Percentiles rank a stretch among this genome's conserved stretches.
These are phyloP conservation scores for Apis laboriosa DNA, from an alignment of 1,140 invertebrate species.

Conservation along the genomic window DNA sequence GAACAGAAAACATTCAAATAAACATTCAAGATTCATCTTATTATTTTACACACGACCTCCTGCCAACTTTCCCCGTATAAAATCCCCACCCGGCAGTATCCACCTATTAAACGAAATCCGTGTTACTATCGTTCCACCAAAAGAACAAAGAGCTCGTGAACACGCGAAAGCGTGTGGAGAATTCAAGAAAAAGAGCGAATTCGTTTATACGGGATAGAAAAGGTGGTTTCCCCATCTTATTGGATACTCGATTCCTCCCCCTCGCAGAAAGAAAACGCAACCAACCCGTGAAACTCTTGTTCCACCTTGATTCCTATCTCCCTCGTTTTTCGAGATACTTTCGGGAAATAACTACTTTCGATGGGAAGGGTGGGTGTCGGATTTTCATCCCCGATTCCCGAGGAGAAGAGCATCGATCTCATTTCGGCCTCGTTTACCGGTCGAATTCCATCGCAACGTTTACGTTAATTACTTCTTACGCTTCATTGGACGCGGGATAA, in stretches of 20 bases:
- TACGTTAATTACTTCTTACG: constrained; percentile 62
- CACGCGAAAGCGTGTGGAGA: neutral
- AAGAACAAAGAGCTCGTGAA: neutral
- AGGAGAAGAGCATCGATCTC: constrained; percentile 25
- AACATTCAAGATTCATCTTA: neutral
- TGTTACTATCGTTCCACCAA: neutral
- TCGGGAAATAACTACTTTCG: constrained; percentile 28
- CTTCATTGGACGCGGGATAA: constrained; percentile 48
- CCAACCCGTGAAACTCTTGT: constrained; percentile 30
- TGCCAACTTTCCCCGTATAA: neutral
- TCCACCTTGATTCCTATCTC: constrained; percentile 11
- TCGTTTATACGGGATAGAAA: neutral
- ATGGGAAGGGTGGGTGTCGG: constrained; percentile 19
- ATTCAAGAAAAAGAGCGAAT: constrained; percentile 16
- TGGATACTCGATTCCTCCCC: constrained; percentile 7
- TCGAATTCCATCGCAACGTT: constrained; percentile 50
- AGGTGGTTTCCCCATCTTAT: neutral
- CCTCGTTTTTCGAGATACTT: constrained; percentile 28
- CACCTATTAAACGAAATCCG: constrained; percentile 5
- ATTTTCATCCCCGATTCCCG: neutral
- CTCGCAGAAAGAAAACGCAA: constrained; percentile 32
- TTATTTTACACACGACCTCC: neutral
- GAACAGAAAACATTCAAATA: too few relatives aligned
- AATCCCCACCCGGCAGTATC: neutral
- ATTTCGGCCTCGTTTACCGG: neutral